Base-by-base conservation (phyloP, 2,113 vertebrate genomes). In the Pavo muticus region DNA sequence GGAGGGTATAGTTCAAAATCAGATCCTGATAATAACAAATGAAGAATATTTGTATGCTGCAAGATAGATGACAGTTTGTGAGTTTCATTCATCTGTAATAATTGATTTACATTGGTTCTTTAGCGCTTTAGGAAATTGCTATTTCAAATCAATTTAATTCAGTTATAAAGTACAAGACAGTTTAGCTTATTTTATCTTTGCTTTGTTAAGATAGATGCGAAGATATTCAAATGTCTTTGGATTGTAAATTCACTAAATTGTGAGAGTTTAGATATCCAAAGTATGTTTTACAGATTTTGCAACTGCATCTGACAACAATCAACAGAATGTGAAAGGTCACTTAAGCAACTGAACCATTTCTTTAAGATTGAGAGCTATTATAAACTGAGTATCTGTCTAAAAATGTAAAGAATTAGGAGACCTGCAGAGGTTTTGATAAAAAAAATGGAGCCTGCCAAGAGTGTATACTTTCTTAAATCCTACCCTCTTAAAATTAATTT, bases 121-220 rank as follows among this genome's bases (percentile, higher is more conserved):
- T 57, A 89, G 47, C 93, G 57, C 83, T 95, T 87, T 88, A 93
- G 84, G 68, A 95, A 95, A 94, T 68, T 94, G 44, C 75, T 95
- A 40, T 93, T 97, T 96, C 82, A 89, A 88, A 92, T 96, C 47
- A 96, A 50, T 97, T 96, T 87, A 71, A 64, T 95, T 30, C 75
- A 92, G 72, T 92, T 96, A 88, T 78, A 81, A 94, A 92, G 42
- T 91, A 93, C 72, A 92, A 90, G 75, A 40, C 74, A 84, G 10
- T 94, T 95, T 87, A 93, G 81, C 79, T 94, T 93, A 90, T 91
- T 96, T 94, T 93, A 93, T 54, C 50, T 80, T 3, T 87, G 47
- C 42, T 93, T 95, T 88, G 47, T 91, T 54, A 60, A 87, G 59
- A 91, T 57, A 18, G 13, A n/a, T 93, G 15, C 6, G 1, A 76